phyloP scores from a whole-genome alignment of 2,113 vertebrate genomes.

The Gymnocephalus cernua region DNA sequence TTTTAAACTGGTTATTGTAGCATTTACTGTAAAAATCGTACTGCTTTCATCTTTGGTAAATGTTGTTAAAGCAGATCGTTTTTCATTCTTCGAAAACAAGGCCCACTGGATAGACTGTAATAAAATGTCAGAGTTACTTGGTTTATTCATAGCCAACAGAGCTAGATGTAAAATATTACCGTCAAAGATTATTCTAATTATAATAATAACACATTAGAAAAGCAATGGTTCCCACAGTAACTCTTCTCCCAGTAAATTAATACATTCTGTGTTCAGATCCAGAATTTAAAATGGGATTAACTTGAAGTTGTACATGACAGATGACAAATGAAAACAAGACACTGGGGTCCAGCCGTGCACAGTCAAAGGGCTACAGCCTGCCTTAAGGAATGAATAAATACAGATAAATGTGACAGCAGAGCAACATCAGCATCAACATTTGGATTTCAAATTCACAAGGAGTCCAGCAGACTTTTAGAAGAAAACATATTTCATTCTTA shows the following conservation, averaged over 20 bases:
- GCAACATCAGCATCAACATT: too few species aligned
- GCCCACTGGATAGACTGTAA: not conserved
- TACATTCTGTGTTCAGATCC: not conserved
- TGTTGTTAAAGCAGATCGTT: not conserved
- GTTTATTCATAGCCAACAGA: not conserved
- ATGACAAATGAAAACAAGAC: slow-evolving; percentile 22
- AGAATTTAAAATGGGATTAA: slow-evolving; percentile 23
- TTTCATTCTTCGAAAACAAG: not conserved
- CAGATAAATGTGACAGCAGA: slow-evolving; percentile 6
- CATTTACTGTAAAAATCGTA: not conserved
- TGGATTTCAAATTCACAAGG: slow-evolving; percentile 17
- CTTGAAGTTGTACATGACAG: not conserved
- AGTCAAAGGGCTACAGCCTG: slow-evolving; percentile 6
- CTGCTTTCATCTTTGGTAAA: not conserved
- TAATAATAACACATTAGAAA: not conserved
- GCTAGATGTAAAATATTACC: not conserved
- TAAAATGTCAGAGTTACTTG: not conserved
- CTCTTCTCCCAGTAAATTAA: not conserved
- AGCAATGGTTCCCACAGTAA: not conserved
- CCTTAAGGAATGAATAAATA: not conserved
- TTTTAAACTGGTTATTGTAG: not conserved
- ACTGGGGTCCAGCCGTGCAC: not conserved
- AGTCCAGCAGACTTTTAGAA: not conserved
- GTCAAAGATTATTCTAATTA: not conserved
- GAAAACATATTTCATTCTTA: not conserved